A percentile compares a stretch with the other conserved stretches of the same genome.
These are phyloP conservation scores for Terrapene triunguis DNA, from an alignment of 2,113 vertebrate species.

Conservation along the genomic window DNA sequence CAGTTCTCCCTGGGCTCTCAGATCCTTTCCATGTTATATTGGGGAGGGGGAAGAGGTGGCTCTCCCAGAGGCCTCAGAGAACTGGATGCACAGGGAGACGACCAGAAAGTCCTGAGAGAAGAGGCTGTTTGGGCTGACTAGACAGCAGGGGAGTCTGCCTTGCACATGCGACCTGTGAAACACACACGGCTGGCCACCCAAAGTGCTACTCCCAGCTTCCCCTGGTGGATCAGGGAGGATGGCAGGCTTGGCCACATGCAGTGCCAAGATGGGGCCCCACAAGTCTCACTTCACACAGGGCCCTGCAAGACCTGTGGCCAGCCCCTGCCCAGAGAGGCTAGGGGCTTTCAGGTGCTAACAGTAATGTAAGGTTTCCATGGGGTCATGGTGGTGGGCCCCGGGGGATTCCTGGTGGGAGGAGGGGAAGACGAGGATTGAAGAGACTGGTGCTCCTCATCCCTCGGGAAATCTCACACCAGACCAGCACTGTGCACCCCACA, in stretches of 20 bases:
- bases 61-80: background rate
- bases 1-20: background rate
- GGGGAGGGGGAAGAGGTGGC: background rate
- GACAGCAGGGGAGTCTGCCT: background rate
- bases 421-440: background rate
- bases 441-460: background rate
- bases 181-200: background rate
- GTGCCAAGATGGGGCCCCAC: background rate
- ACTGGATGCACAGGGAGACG: background rate
- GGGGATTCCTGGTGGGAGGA: background rate
- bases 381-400: background rate
- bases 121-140: background rate
- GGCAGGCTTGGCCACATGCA: background rate
- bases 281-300: background rate
- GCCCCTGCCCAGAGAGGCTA: background rate
- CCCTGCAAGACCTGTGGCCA: background rate
- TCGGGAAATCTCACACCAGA: background rate
- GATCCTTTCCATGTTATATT: background rate
- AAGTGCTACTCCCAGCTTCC: background rate
- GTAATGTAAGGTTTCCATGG: background rate
- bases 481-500: background rate
- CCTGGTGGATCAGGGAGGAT: background rate
- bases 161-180: background rate
- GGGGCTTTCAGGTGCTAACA: background rate
- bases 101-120: background rate